Evolutionary conservation across 1,140 invertebrate species (phyloP), one percentile per base, ranked within the genome.

Genomic region (Dolichoris vasculosae): DNA sequence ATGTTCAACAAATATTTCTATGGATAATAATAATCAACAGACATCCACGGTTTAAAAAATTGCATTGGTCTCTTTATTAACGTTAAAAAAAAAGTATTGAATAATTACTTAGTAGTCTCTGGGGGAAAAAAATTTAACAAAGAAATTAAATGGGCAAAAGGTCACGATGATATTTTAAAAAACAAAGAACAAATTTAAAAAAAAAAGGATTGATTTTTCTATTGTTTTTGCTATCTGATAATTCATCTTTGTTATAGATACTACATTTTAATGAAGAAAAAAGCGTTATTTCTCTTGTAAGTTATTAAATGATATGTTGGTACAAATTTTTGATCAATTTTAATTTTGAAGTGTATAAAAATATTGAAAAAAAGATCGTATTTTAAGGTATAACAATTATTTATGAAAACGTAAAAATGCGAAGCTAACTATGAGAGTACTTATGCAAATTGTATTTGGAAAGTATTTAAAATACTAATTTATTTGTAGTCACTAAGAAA

Each of bases 1-100:
- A 88, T 96, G 96, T 84, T 94, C 94, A 59, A 94, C 94, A 80
- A 93, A 92, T 84, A 91, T 91, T 85, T 88, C 90, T 2, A 78
- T 91, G 77, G 92, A 93, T 23, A 93, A 91, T 89, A 93, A 92
- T 69, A 93, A 93, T 86, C 92, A 93, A 43, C 92, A 92, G 83
- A 90, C 90, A 20, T 92, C 91, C 84, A 90, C 90, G 23, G 90
- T 92, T 63, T 92, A 87, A 89, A 83, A 88, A 88, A 7, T 55
- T 87, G 69, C n/a, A 2, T 55, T 30, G 11, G 43, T 6, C 30
- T 32, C 79, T 64, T n/a, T 32, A 40, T 26, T 67, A 43, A 3
- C 30, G 43, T n/a, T 59, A 63, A 73, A 35, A 35, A 73, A 30
- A 26, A 51, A 30, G 55, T 46, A 71, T 43, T 59, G 77, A 67